Evolutionary conservation across 2,113 vertebrate genomes (phyloP), one percentile per base, ranked within the genome.

Genomic region (Craseonycteris thonglongyai): DNA sequence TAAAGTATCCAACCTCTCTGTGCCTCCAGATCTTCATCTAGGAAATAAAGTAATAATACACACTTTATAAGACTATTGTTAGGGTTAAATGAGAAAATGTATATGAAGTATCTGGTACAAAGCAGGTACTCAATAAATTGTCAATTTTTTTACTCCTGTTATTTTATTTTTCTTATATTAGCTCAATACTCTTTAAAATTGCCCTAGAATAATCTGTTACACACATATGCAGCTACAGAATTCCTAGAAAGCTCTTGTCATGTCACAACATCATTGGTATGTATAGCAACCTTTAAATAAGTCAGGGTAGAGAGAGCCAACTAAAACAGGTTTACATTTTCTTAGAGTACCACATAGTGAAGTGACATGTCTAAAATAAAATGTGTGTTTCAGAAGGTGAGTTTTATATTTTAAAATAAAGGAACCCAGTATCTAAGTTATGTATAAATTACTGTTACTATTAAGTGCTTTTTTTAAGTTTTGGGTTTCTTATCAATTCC

Each of bases 391-490:
- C 66, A 49, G 24, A 71, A 76, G 54, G 35, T 75, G 35, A 91
- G 49, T 61, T 93, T 78, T 68, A 91, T 12, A 59, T 95, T 82
- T 71, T 87, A 88, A 65, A 91, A 86, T 61, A 92, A 78, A 88
- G 91, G 18, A 94, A 78, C 24, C 26, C 33, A 78, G 65, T 94
- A 49, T 96, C 69, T 93, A 82, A 86, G 33, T 59, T 88, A 85
- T 96, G 38, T 88, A 82, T 88, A 78, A 91, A 83, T 91, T 82
- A 63, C 38, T 96, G 69, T 21, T 82, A 86, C 42, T 83, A 80
- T 76, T 74, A 92, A 92, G 84, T 63, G 15, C 3, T 28, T 79
- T 86, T 86, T 51, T 61, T 18, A 85, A 85, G 49, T 69, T 21
- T 61, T 80, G 35, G 16, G 1, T 87, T 96, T 96, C 58, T 79